Evolutionary conservation across 2,113 vertebrate genomes (phyloP), one percentile per base, ranked within the genome.

Genomic region (Lepus americanus): DNA sequence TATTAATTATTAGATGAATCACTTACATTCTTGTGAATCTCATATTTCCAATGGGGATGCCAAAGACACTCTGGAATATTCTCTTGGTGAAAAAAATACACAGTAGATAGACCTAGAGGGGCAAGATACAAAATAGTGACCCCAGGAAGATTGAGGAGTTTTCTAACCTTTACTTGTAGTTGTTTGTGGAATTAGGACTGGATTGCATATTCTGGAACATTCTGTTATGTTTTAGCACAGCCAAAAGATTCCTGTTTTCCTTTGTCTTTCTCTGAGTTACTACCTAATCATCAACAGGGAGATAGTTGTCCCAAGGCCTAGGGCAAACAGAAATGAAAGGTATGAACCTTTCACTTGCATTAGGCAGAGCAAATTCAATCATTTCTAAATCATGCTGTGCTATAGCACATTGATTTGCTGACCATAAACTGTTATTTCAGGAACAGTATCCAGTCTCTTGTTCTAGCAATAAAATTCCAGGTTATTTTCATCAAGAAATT

Each of bases 341-440:
- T 49, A 19, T 73, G 55, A 90, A 69, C 11, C 70, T 85, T 96
- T 81, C 19, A 64, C 27, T 72, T 77, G 44, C 76, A 66, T 81
- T 85, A 88, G 90, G 66, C 73, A 85, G 72, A 82, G 10, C 64
- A 76, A 72, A 92, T 90, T 36, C 49, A 95, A 77, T 94, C 27
- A 76, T 90, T 96, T 3, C 44, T 88, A 92, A 95, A 80, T 90
- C 44, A 81, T 29, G 23, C 29, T 59, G 10, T 70, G 36, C 33
- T 92, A 39, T 49, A 89, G 69, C 27, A 63, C 76, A 85, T 85
- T 88, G 67, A 96, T 92, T 92, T 95, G 72, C 81, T 92, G 87
- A 92, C 67, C 74, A 9, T 51, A 95, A 67, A 36, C 69, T 90
- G 29, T 36, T 80, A 39, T 94, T 94, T 83, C 49, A 94, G 33